A percentile compares a stretch with the other conserved stretches of the same genome.
These are phyloP conservation scores for Parapsyche elsis DNA, from an alignment of 1,140 invertebrate species.

Conservation along the genomic window DNA sequence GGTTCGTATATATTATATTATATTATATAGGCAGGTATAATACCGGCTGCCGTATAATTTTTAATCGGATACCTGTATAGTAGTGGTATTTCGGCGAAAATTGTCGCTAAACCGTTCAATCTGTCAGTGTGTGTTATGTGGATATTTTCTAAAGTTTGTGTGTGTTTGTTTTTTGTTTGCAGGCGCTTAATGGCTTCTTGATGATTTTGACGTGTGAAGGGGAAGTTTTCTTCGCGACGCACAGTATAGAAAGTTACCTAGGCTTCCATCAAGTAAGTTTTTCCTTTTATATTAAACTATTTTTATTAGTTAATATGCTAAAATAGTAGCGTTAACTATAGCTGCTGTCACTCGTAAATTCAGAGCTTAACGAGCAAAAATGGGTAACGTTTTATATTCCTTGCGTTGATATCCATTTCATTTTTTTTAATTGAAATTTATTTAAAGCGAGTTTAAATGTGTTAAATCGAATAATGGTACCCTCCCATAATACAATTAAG, in stretches of 20 bases:
- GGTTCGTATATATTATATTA: not conserved
- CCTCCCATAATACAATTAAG: too few relatives aligned
- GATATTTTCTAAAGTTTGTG: not conserved
- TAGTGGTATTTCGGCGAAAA: not conserved
- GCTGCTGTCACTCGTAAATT: too few relatives aligned
- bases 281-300: not conserved
- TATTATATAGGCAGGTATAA: not conserved
- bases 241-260: conserved; percentile 99
- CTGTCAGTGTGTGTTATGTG: not conserved
- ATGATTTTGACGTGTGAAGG: conserved; percentile 98
- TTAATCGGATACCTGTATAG: not conserved
- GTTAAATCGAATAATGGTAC: too few relatives aligned
- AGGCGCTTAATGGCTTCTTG: conserved; percentile 99
- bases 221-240: conserved; percentile 98
- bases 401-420: too few relatives aligned
- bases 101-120: not conserved
- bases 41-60: conserved; percentile 8
- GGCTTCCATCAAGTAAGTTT: conserved; percentile 97
- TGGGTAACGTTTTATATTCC: too few relatives aligned
- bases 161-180: conserved; percentile 66
- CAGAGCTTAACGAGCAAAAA: too few relatives aligned
- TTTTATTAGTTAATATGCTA: not conserved
- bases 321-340: too few relatives aligned
- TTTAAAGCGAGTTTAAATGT: too few relatives aligned
- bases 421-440: too few relatives aligned